These are phyloP conservation scores for Trichogramma dendrolimi DNA, from an alignment of 2,888 invertebrate species.

Conservation along the genomic window DNA sequence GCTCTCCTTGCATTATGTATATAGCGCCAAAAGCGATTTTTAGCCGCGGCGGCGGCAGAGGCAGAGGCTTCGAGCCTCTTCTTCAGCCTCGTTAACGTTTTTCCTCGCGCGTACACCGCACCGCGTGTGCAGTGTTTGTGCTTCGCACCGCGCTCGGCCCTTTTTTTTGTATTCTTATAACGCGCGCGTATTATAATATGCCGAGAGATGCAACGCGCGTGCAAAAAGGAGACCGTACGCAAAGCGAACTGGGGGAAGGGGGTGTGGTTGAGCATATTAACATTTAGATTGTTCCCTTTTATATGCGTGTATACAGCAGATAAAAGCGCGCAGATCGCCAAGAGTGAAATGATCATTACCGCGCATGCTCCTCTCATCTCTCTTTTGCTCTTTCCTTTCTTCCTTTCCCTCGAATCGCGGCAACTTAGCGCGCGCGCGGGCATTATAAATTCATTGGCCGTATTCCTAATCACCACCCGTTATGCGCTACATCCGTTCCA, in stretches of 20 bases:
- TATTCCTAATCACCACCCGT: no score
- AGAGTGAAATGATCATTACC: no score
- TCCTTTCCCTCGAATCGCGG: no score
- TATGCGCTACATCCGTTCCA: no score
- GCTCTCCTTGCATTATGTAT: conserved; percentile 27
- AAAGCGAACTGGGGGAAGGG: conserved; percentile 24
- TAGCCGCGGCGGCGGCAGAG: conserved; percentile 13
- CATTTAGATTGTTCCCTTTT: conserved; percentile 47
- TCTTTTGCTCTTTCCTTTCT: no score
- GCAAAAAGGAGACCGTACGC: background rate
- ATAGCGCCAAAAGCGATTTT: conserved; percentile 18
- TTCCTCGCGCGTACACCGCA: conserved; percentile 23
- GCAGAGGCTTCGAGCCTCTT: conserved; percentile 12
- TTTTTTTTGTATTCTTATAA: background rate
- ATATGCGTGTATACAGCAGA: no score
- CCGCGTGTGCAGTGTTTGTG: background rate
- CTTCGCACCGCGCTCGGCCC: background rate
- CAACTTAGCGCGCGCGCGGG: background rate
- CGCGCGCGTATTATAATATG: background rate
- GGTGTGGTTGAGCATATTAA: conserved; percentile 49
- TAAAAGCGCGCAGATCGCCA: no score
- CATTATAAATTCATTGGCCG: background rate
- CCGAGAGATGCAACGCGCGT: background rate
- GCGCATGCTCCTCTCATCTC: no score
- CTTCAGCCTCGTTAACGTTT: conserved; percentile 42